A percentile compares a stretch with the other conserved stretches of the same genome.
phyloP scores from a whole-genome alignment of 1,140 invertebrate genomes.

The Tetranychus cinnabarinus region DNA sequence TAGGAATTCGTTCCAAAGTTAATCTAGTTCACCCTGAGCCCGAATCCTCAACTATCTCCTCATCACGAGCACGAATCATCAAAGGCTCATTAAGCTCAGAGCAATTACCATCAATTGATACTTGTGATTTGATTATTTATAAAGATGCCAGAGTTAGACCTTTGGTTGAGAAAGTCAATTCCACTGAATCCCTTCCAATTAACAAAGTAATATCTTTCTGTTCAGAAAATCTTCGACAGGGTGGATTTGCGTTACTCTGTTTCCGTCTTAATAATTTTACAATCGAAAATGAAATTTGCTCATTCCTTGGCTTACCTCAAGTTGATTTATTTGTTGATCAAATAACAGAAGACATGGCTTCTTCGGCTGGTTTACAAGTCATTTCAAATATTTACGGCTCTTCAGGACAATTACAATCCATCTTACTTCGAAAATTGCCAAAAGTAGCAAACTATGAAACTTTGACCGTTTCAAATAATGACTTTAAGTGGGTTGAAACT shows the following conservation, averaged over 20 bases:
- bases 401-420: background rate
- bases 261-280: background rate
- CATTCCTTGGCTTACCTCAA: background rate
- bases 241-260: background rate
- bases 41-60: background rate
- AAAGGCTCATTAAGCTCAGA: background rate
- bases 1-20: conserved; percentile 1
- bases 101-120: background rate
- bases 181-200: no score
- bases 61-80: background rate
- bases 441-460: background rate
- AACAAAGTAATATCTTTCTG: conserved; percentile 13
- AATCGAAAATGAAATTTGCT: background rate
- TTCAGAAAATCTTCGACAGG: conserved; percentile 9
- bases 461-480: conserved; percentile 18
- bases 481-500: conserved; percentile 48
- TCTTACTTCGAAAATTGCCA: conserved; percentile 9
- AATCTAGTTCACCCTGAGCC: conserved; percentile 1
- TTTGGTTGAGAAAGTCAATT: background rate
- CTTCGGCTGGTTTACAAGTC: background rate
- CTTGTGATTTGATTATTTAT: background rate
- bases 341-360: background rate
- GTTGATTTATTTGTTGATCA: background rate
- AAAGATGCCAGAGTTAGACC: background rate
- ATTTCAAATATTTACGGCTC: background rate